phyloP scores from a whole-genome alignment of 1,140 invertebrate species.

The Pseudomyrmex dendroicus region DNA sequence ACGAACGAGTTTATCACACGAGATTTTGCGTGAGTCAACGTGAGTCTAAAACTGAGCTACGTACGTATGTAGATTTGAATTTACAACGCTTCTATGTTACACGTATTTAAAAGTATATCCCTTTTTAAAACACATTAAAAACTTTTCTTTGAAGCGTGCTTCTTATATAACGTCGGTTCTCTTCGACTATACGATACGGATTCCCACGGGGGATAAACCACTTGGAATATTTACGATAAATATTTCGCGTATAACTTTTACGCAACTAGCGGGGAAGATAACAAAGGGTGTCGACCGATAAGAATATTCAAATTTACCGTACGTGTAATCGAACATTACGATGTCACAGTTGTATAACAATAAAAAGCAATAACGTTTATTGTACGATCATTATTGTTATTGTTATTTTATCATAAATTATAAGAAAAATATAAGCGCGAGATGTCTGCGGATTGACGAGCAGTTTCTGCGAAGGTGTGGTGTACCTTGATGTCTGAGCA shows the following conservation, averaged over 20 bases:
- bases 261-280: conserved; percentile 65
- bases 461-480: conserved; percentile 31
- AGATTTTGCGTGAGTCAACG: conserved; percentile 35
- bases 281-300: conserved; percentile 76
- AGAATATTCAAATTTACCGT: conserved; percentile 82
- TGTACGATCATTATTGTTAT: no score
- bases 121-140: conserved; percentile 67
- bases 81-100: neutral
- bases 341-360: conserved; percentile 18
- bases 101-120: conserved; percentile 58
- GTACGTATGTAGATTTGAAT: neutral
- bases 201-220: conserved; percentile 71
- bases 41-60: neutral
- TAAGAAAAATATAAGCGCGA: neutral
- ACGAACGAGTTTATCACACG: conserved; percentile 11
- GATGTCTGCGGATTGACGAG: neutral
- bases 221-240: conserved; percentile 79
- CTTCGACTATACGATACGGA: conserved; percentile 72
- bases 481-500: conserved; percentile 77
- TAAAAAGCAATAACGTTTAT: neutral
- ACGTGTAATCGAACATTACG: conserved; percentile 70
- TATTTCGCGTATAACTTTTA: conserved; percentile 64
- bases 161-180: conserved; percentile 68
- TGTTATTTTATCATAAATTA: conserved; percentile 4
- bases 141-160: conserved; percentile 59